Base-by-base conservation (phyloP, 2,888 invertebrate genomes). In the Thumatha senex region DNA sequence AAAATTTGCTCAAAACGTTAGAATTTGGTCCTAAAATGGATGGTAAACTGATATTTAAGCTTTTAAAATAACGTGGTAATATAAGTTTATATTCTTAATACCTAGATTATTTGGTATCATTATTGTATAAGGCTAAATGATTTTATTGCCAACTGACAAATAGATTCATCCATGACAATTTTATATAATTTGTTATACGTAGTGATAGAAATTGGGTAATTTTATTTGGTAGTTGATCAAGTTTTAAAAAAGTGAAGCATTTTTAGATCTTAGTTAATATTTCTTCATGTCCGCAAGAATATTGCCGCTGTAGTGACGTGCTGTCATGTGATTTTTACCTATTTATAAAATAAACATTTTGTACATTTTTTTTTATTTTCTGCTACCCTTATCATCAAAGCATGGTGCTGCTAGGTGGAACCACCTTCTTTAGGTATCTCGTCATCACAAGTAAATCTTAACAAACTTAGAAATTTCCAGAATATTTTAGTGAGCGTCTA, bases 311-410 rank as follows among this genome's bases (percentile, higher is more conserved):
- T 69, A 65, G 67, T 76, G 63, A 74, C 70, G 82, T 84, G 82
- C 82, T 82, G 80, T 72, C 74, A 72, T 82, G 84, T 83, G 83
- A 85, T 84, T 78, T 82, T 60, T 63, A 67, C 54, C 60, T 85
- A 86, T 85, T 85, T 86, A 85, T 84, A 60, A 76, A 77, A 78
- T 69, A 67, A 69, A 24, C 46, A 54, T 63, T 69, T 55, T 61
- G 9, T 39, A 11, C 11, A 38, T 14, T 24, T 13, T 10, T 34
- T 24, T 5, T 35, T 18, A 35, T 44, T 29, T 3, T 29, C 7
- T 18, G 4, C n/a, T 7, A 24, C 33, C 0, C n/a, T n/a, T n/a
- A n/a, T n/a, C n/a, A n/a, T n/a, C n/a, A n/a, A n/a, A n/a, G n/a
- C n/a, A n/a, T n/a, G n/a, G n/a, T n/a, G n/a, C n/a, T n/a, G n/a